Base-by-base conservation (phyloP, 2,888 invertebrate species). In the Netelia melanura region DNA sequence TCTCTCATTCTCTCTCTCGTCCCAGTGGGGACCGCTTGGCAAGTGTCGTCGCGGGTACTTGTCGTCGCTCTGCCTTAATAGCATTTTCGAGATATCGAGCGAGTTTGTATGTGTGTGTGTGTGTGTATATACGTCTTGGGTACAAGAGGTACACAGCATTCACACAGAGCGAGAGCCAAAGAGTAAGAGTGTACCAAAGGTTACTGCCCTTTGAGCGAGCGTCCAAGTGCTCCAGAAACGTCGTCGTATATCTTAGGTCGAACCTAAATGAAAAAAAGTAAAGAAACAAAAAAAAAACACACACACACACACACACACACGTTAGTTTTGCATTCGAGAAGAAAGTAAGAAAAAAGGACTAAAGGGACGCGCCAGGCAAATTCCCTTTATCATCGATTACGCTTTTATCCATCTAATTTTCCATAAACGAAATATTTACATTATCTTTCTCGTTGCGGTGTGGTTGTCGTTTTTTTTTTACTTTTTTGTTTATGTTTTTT, bases 61-160 rank as follows among this genome's bases (percentile, higher is more conserved):
- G 38, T 74, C 78, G 72, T 78, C 54, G 65, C 68, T 21, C 48
- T 64, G 68, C 38, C 74, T 58, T 83, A 83, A 83, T 83, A 78
- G 78, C 72, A 78, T 83, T 83, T 83, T 68, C 68, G 78, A 74
- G 79, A 83, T 83, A 79, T 83, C 74, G 78, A 79, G 83, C 62
- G 78, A 68, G 56, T 48, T 56, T 83, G 61, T 17, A 17, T 17
- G 17, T 17, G 17, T 17, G 17, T 17, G 72, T n/a, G 52, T 74
- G 48, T 43, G 48, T n/a, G 56, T 9, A 23, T 21, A 23, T 3
- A 10, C 11, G 48, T 48, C 58, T 58, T 5, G 58, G 30, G 17
- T 38, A 30, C 38, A 56, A 56, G 38, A 56, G 14, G 56, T 52
- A 71, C 56, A 71, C 17, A 48, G 48, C 48, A 30, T 30, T 11